Evolutionary conservation across 2,888 invertebrate genomes (phyloP).

Genomic region (Leptinotarsa tumamoca): DNA sequence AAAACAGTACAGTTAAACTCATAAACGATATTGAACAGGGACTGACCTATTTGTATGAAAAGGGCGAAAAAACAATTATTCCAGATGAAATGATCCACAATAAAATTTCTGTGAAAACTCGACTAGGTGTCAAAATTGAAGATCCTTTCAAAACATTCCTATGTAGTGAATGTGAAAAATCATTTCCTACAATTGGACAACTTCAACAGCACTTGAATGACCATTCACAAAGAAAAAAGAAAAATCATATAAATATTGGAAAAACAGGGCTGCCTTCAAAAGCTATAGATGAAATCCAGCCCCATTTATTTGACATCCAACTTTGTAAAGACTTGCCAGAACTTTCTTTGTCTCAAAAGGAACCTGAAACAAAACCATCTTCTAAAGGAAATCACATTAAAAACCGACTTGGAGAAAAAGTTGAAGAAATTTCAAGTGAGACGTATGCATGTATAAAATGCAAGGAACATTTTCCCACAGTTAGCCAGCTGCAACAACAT

Average conservation of each 20-base stretch:
- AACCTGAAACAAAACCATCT: background rate
- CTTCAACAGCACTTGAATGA: too few species aligned
- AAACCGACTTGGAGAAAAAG: background rate
- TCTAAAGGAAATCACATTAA: background rate
- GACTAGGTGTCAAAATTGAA: too few species aligned
- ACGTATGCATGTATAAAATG: background rate
- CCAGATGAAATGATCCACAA: too few species aligned
- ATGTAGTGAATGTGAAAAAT: too few species aligned
- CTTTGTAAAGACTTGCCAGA: background rate
- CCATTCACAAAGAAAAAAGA: too few species aligned
- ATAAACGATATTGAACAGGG: slow-evolving; percentile 1
- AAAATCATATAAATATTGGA: too few species aligned
- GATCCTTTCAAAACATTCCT: too few species aligned
- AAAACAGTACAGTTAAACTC: background rate
- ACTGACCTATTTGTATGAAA: slow-evolving; percentile 5
- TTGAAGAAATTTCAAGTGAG: background rate
- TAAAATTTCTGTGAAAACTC: too few species aligned
- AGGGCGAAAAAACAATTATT: background rate
- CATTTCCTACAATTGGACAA: too few species aligned
- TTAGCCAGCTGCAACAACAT: background rate
- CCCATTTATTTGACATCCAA: too few species aligned
- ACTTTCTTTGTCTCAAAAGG: background rate
- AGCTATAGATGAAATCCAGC: too few species aligned
- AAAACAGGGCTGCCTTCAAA: too few species aligned
- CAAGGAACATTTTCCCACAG: background rate